These are phyloP conservation scores for Lophura swinhoii DNA, from an alignment of 2,797 vertebrate species.

Conservation along the genomic window DNA sequence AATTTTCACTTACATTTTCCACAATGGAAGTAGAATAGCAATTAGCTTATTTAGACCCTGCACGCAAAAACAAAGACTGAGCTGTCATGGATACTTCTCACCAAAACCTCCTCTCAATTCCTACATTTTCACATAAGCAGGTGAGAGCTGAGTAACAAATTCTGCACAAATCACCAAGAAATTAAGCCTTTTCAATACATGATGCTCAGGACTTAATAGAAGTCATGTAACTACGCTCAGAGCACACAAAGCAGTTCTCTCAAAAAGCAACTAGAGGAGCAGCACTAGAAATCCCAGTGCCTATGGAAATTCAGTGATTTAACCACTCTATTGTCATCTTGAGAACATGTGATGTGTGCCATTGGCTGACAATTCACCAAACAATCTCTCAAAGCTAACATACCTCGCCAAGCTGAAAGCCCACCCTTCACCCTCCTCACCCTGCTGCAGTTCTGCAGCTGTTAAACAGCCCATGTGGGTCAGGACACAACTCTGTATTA, in stretches of 20 bases:
- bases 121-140: not conserved
- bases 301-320: not conserved
- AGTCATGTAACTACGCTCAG: not conserved
- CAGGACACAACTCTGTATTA: not conserved
- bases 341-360: not conserved
- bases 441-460: not conserved
- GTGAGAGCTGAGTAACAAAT: not conserved
- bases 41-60: not conserved
- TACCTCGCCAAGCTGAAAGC: not conserved
- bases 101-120: not conserved
- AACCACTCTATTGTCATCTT: rapidly evolving
- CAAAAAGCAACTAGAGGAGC: not conserved
- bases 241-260: not conserved
- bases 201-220: not conserved
- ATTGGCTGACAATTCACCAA: not conserved
- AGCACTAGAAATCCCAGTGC: not conserved
- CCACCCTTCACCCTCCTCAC: not conserved
- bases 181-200: not conserved
- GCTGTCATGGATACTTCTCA: not conserved
- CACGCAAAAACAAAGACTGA: not conserved
- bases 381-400: conserved; percentile 30
- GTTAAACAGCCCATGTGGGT: not conserved
- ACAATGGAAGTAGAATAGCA: rapidly evolving
- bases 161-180: not conserved
- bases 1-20: not conserved